A percentile compares a stretch with the other conserved stretches of the same genome.
These are phyloP conservation scores for Synergus umbraculus DNA, from an alignment of 2,888 invertebrate genomes.

Conservation along the genomic window DNA sequence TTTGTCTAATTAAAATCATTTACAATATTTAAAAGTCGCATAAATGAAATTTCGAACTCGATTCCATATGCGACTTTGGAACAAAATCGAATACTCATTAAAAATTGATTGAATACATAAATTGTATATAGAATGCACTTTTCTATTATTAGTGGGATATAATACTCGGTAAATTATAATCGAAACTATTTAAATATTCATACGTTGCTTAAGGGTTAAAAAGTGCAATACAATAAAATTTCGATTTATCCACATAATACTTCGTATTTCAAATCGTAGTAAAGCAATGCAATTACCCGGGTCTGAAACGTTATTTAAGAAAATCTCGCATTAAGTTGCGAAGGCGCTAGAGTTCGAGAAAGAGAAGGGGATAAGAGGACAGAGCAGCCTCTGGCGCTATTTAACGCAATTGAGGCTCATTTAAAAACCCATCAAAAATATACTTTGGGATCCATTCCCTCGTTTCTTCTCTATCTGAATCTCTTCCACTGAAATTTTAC, in stretches of 20 bases:
- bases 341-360: constrained; percentile 53
- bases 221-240: constrained; percentile 25
- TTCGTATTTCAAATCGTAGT: constrained; percentile 19
- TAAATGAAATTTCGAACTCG: too few relatives aligned
- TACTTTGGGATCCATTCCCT: constrained; percentile 57
- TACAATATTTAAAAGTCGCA: too few relatives aligned
- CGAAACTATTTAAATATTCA: neutral
- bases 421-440: constrained; percentile 76
- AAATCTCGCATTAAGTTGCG: constrained; percentile 68
- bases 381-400: constrained; percentile 62
- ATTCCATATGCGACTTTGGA: neutral
- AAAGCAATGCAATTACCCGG: constrained; percentile 52
- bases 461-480: constrained; percentile 52
- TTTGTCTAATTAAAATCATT: too few relatives aligned
- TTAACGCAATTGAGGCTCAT: constrained; percentile 76
- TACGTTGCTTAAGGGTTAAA: neutral
- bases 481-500: constrained; percentile 44
- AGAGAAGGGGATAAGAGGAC: constrained; percentile 51
- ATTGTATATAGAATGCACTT: neutral
- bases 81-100: neutral
- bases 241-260: constrained; percentile 37
- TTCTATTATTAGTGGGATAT: neutral
- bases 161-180: neutral
- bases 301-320: constrained; percentile 69
- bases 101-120: neutral